Conservation (phyloP, 2,888 invertebrate species). For the Aporophyla lueneburgensis region DNA sequence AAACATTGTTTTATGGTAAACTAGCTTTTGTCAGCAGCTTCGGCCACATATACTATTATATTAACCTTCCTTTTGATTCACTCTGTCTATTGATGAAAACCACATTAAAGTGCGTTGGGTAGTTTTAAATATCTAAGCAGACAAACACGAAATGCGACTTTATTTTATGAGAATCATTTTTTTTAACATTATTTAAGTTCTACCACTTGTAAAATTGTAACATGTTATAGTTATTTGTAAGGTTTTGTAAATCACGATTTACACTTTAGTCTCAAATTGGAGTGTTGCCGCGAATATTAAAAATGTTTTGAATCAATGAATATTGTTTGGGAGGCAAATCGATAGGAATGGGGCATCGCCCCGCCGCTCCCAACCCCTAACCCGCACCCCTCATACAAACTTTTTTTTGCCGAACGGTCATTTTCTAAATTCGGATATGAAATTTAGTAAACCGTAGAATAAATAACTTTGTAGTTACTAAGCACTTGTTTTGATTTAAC, state of each 20-base stretch:
- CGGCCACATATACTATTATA: too few species aligned
- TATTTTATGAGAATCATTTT: too few species aligned
- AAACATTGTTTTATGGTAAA: neutral
- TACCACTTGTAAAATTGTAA: neutral
- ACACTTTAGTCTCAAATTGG: neutral
- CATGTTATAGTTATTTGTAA: neutral
- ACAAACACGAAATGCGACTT: too few species aligned
- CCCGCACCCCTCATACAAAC: neutral
- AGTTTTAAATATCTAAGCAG: too few species aligned
- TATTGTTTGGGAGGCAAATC: slow-evolving; percentile 4
- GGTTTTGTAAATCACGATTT: neutral
- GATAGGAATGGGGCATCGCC: slow-evolving; percentile 19
- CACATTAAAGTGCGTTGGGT: too few species aligned
- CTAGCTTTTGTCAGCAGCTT: too few species aligned
- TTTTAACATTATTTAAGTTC: too few species aligned
- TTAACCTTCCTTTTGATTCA: too few species aligned
- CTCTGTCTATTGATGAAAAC: too few species aligned
- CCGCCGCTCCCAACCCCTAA: neutral
- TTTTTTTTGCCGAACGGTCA: neutral
- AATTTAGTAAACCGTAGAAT: slow-evolving; percentile 4
- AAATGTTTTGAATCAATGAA: slow-evolving; percentile 7
- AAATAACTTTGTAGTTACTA: neutral
- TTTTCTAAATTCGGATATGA: neutral
- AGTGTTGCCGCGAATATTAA: neutral
- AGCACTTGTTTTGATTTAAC: neutral